These are phyloP conservation scores for Sarcophaga variegata DNA, from an alignment of 2,888 invertebrate genomes.

Conservation along the genomic window DNA sequence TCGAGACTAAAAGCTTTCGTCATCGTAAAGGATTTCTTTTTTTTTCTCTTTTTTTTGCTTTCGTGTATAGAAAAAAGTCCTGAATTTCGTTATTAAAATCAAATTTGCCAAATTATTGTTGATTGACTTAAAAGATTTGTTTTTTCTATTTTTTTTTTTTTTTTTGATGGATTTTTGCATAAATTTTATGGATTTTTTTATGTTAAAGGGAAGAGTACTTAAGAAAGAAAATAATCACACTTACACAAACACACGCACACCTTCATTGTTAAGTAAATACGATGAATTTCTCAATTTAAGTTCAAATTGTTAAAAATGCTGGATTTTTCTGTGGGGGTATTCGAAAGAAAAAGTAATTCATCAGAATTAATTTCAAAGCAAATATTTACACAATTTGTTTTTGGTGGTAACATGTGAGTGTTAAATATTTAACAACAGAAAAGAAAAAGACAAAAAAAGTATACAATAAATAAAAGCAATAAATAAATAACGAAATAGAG, in stretches of 20 bases:
- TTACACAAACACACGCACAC: not conserved
- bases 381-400: slow-evolving; percentile 49
- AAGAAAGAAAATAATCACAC: no score
- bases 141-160: not conserved
- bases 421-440: slow-evolving; percentile 46
- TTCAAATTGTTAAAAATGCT: not conserved
- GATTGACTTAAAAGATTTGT: slow-evolving; percentile 55
- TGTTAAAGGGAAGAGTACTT: not conserved
- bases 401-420: slow-evolving; percentile 34
- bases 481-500: no score
- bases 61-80: slow-evolving; percentile 18
- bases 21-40: slow-evolving; percentile 31
- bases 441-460: not conserved
- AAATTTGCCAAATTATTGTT: slow-evolving; percentile 64
- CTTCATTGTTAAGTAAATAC: not conserved
- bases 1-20: slow-evolving; percentile 47
- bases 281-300: not conserved
- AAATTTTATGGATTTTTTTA: not conserved
- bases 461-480: no score
- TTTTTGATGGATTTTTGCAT: not conserved
- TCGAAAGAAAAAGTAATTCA: not conserved
- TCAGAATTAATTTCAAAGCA: slow-evolving; percentile 28
- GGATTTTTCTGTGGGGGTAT: not conserved
- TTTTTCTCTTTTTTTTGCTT: not conserved
- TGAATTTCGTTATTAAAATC: slow-evolving; percentile 64